phyloP scores from a whole-genome alignment of 2,113 vertebrate species.

The Butastur rufipennis region DNA sequence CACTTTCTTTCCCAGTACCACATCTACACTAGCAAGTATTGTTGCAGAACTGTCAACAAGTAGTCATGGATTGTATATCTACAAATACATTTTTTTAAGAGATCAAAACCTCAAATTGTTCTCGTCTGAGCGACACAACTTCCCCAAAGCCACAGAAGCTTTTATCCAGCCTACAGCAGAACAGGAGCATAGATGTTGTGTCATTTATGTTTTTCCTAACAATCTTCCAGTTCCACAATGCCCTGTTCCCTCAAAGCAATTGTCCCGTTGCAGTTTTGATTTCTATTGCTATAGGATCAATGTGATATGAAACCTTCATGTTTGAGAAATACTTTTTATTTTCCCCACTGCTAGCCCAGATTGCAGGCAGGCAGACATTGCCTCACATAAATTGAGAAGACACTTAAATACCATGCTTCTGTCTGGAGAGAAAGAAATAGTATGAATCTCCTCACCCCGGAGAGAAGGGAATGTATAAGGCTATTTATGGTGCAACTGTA shows the following conservation, averaged over 20 bases:
- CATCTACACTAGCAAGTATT: background rate
- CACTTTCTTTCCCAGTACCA: background rate
- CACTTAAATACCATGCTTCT: background rate
- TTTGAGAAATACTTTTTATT: background rate
- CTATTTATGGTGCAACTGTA: background rate
- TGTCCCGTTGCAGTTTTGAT: background rate
- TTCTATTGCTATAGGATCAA: background rate
- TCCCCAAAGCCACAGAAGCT: background rate
- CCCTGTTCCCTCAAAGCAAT: background rate
- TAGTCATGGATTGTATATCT: background rate
- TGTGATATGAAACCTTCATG: background rate
- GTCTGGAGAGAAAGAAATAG: background rate
- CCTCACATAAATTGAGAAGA: background rate
- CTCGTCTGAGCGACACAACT: background rate
- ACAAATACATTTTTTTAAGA: background rate
- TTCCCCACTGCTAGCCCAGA: background rate
- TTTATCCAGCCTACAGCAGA: background rate
- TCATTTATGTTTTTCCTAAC: background rate
- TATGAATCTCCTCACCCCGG: background rate
- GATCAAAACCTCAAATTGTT: background rate
- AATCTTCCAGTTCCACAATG: background rate
- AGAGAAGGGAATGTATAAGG: background rate
- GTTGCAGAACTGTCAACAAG: background rate
- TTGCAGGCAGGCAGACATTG: background rate
- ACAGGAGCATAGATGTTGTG: background rate